Conservation (phyloP, 2,797 vertebrate species). For the Ibycter americanus region DNA sequence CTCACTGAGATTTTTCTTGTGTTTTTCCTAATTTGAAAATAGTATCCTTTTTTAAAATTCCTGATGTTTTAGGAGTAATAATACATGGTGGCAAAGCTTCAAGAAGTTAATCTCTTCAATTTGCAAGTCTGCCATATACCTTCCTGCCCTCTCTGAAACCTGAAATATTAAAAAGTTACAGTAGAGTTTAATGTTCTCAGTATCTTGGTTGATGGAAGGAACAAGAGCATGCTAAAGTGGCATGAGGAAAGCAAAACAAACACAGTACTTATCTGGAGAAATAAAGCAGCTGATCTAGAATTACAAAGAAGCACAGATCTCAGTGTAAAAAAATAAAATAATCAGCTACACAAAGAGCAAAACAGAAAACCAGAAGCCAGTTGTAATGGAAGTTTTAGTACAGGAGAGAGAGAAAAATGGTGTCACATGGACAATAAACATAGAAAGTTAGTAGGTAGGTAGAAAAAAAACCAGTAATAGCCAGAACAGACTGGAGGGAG, state of each 20-base stretch:
- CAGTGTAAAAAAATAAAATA: background rate
- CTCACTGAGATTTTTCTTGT: background rate
- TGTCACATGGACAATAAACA: slow-evolving; percentile 21
- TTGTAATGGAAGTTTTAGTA: background rate
- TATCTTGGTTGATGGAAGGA: background rate
- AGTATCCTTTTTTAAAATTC: background rate
- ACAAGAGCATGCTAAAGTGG: background rate
- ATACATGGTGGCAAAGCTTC: background rate
- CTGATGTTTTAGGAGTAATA: background rate
- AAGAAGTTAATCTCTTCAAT: background rate
- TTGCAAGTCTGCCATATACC: background rate
- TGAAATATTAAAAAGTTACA: background rate
- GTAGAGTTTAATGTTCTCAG: background rate
- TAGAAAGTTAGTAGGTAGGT: background rate
- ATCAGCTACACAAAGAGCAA: background rate
- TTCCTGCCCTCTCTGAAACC: background rate
- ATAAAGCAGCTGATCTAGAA: background rate
- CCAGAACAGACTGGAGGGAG: background rate
- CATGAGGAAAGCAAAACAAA: background rate
- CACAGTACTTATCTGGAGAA: background rate
- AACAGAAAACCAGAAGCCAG: background rate
- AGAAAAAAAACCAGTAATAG: background rate
- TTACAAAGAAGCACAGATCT: background rate
- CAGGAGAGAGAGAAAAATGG: background rate
- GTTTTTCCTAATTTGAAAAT: background rate